Evolutionary conservation across 2,888 invertebrate genomes (phyloP), one percentile per base, ranked within the genome.

Genomic region (Troides helena): DNA sequence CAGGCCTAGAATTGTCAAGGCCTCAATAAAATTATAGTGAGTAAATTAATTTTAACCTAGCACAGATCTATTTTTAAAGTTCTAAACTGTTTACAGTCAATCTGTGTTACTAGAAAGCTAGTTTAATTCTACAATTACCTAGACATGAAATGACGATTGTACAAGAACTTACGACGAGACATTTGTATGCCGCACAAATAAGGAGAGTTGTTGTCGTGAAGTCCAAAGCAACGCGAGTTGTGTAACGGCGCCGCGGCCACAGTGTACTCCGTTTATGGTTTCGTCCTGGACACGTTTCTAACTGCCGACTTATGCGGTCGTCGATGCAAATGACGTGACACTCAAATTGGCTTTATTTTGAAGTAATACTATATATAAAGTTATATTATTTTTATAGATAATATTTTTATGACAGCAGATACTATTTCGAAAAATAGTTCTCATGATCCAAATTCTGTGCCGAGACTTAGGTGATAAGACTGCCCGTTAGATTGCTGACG

Each of bases 271-370:
- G 62, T 62, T 62, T 62, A 67, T 57, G 23, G 50, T 25, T 67
- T 62, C 30, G 67, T 23, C 39, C 67, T 62, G 58, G 58, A 68
- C 58, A 46, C 10, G 21, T 68, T 68, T 62, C 58, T 21, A 57
- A 56, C 17, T 21, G 46, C 58, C 21, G 57, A 43, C 62, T 36
- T 62, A 68, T 36, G 43, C n/a, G 30, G n/a, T 62, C 58, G n/a
- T 62, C 43, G 8, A 58, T 58, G 68, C 58, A 58, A 58, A 62
- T 25, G 23, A 21, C 39, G 56, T 56, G 39, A 53, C 21, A 61
- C 43, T 36, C 8, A 62, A 61, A 30, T 66, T 50, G 50, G 46
- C 10, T 10, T 39, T 6, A 10, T 39, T 39, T 39, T 39, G 39
- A 39, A 10, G 10, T 39, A 30, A 30, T 39, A 10, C 39, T 39